These are phyloP conservation scores for Microdon myrmicae DNA, from an alignment of 2,888 invertebrate species.

Conservation along the genomic window DNA sequence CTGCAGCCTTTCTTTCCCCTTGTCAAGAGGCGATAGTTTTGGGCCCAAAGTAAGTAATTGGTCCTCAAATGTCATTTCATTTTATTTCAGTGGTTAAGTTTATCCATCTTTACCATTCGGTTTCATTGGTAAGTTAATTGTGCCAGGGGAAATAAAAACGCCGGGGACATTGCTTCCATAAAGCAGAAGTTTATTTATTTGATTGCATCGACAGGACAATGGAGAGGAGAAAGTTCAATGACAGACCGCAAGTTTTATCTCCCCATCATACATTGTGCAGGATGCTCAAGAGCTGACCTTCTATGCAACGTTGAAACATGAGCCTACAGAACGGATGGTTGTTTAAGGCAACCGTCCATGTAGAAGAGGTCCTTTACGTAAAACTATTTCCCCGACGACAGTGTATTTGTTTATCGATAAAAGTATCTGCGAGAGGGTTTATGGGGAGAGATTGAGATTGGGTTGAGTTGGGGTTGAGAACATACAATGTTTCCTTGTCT, in stretches of 20 bases:
- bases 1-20: slow-evolving; percentile 5
- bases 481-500: slow-evolving; percentile 7
- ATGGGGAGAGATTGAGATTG: slow-evolving; percentile 1
- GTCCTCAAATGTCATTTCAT: slow-evolving; percentile 12
- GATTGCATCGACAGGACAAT: slow-evolving; percentile 13
- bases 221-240: slow-evolving; percentile 40
- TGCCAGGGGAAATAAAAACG: too few species aligned
- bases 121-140: too few species aligned
- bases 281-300: slow-evolving; percentile 22
- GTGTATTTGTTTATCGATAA: slow-evolving; percentile 35
- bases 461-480: background rate
- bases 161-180: too few species aligned
- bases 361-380: slow-evolving; percentile 34
- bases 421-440: slow-evolving; percentile 14
- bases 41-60: slow-evolving; percentile 1
- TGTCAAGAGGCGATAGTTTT: slow-evolving; percentile 12
- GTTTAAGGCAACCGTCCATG: background rate
- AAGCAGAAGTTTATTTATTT: slow-evolving; percentile 23
- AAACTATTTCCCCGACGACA: slow-evolving; percentile 27
- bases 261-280: slow-evolving; percentile 21
- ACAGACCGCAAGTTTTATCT: slow-evolving; percentile 36
- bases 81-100: too few species aligned
- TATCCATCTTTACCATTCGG: too few species aligned
- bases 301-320: slow-evolving; percentile 2
- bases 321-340: slow-evolving; percentile 3